Conservation (phyloP, 1,140 invertebrate species). For the Potamilus streckersoni region DNA sequence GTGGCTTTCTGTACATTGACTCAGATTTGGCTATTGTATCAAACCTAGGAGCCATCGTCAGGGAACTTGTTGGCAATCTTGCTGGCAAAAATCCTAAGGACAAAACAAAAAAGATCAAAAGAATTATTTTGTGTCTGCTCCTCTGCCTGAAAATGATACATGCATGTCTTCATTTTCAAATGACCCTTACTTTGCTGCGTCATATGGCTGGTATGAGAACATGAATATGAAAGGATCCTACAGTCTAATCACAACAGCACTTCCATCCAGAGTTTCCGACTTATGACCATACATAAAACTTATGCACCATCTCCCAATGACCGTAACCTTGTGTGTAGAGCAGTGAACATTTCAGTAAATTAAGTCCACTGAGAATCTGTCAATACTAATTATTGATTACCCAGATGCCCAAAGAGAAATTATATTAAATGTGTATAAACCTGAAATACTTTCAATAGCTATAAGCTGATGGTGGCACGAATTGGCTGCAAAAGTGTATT, state of each 20-base stretch:
- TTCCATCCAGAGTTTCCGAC: background rate
- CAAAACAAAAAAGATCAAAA: conserved; percentile 3
- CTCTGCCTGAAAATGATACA: background rate
- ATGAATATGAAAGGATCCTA: background rate
- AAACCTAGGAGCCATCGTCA: conserved; percentile 91
- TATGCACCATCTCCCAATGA: background rate
- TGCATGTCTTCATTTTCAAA: background rate
- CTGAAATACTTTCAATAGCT: too few relatives aligned
- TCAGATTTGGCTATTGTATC: conserved; percentile 60
- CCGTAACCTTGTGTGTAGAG: background rate
- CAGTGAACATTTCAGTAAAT: too few relatives aligned
- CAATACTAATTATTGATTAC: too few relatives aligned
- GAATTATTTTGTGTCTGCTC: too few relatives aligned
- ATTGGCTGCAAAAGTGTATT: too few relatives aligned
- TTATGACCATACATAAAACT: too few relatives aligned
- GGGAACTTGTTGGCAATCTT: conserved; percentile 86
- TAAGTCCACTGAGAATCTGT: too few relatives aligned
- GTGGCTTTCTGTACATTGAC: conserved; percentile 49
- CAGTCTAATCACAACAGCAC: background rate
- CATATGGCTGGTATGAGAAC: background rate
- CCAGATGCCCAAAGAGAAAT: too few relatives aligned
- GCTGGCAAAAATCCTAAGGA: conserved; percentile 81
- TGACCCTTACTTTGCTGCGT: background rate
- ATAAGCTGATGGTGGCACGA: too few relatives aligned
- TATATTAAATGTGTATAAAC: too few relatives aligned